These are phyloP conservation scores for Nematostella vectensis DNA, from an alignment of 92 coral and sea anemone genomes.

Conservation along the genomic window DNA sequence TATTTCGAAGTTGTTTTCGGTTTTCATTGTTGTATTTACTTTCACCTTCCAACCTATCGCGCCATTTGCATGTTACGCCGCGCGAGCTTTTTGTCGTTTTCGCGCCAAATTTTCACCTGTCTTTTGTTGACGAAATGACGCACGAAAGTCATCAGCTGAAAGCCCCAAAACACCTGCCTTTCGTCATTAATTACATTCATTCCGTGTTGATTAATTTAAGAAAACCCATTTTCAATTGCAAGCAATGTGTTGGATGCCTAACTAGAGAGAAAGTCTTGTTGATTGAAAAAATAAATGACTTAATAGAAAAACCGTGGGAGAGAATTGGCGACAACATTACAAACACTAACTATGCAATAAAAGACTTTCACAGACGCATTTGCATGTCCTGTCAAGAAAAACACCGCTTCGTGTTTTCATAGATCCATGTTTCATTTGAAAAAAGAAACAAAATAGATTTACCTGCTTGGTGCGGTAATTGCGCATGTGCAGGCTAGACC, in stretches of 20 bases:
- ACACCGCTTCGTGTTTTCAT: too few species aligned
- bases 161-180: constrained; percentile 12
- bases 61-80: too few species aligned
- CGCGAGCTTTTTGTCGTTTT: constrained; percentile 2
- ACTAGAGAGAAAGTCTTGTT: not conserved
- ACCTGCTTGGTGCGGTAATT: not conserved
- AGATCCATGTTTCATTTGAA: too few species aligned
- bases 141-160: constrained; percentile 8
- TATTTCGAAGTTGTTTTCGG: too few species aligned
- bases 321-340: not conserved
- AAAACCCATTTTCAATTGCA: constrained; percentile 12
- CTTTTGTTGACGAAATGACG: not conserved
- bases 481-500: constrained; percentile 20
- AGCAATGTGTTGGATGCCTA: constrained; percentile 7
- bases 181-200: constrained; percentile 17
- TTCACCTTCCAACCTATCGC: too few species aligned
- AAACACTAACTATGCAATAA: too few species aligned
- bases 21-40: too few species aligned
- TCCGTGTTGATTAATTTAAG: constrained; percentile 17
- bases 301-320: not conserved
- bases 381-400: too few species aligned
- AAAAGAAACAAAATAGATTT: too few species aligned
- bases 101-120: constrained; percentile 10
- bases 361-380: too few species aligned
- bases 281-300: not conserved